Percentiles rank a stretch among this genome's conserved stretches.
phyloP scores from a whole-genome alignment of 2,888 invertebrate genomes.

The Harpalus rubripes region DNA sequence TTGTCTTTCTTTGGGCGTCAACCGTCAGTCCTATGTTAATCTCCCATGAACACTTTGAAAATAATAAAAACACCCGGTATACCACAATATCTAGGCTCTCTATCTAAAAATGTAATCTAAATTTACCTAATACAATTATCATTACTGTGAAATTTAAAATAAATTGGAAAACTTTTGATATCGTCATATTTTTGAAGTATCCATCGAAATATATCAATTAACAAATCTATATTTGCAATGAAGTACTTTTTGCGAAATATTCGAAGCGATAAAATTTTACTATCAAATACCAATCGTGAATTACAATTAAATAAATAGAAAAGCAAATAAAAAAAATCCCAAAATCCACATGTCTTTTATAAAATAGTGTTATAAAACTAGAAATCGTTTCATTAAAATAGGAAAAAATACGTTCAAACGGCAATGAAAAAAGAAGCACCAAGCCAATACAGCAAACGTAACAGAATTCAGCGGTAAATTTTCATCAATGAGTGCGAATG shows the following conservation, averaged over 20 bases:
- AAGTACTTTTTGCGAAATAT: background rate
- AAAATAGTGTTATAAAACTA: conserved; percentile 22
- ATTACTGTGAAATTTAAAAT: no score
- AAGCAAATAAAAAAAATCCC: conserved; percentile 11
- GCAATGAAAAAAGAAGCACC: conserved; percentile 20
- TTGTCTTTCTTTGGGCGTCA: no score
- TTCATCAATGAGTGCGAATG: conserved; percentile 40
- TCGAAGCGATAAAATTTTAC: conserved; percentile 3
- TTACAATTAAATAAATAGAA: conserved; percentile 9
- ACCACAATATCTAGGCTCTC: no score
- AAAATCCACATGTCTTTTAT: conserved; percentile 17
- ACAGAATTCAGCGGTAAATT: conserved; percentile 50
- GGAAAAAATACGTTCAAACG: conserved; percentile 17
- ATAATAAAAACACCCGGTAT: no score
- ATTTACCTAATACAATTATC: no score
- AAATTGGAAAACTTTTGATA: no score
- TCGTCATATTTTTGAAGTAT: background rate
- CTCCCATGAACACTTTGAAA: no score
- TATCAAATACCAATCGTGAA: background rate
- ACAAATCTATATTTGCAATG: background rate
- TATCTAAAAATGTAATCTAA: no score
- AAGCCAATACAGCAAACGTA: conserved; percentile 40
- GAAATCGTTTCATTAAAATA: conserved; percentile 46
- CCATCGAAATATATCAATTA: background rate
- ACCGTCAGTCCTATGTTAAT: no score